A percentile compares a stretch with the other conserved stretches of the same genome.
Evolutionary conservation across 2,113 vertebrate species (phyloP).

Genomic region (Pedetes capensis): DNA sequence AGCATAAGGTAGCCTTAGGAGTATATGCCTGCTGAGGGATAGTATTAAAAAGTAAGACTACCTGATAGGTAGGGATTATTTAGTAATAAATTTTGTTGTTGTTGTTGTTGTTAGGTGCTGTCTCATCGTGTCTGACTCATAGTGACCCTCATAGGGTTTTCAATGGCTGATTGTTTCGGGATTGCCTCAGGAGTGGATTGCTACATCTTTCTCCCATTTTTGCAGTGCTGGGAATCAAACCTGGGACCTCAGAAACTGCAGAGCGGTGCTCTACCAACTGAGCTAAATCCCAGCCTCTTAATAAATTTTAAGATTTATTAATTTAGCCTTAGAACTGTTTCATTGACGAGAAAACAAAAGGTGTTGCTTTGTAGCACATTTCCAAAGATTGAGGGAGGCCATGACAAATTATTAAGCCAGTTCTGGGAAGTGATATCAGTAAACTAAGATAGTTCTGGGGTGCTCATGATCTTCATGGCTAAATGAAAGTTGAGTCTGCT

Average conservation of each 20-base stretch:
- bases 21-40: not conserved
- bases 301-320: not conserved
- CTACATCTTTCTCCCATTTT: too few species aligned
- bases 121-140: too few species aligned
- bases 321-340: constrained; percentile 17
- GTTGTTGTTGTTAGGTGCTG: too few species aligned
- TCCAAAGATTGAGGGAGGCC: not conserved
- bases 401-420: constrained; percentile 10
- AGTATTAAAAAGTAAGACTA: constrained; percentile 17
- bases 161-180: too few species aligned
- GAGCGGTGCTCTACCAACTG: too few species aligned
- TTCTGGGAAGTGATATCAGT: not conserved
- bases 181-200: too few species aligned
- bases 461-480: not conserved
- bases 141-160: too few species aligned
- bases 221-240: too few species aligned
- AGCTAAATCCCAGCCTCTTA: too few species aligned
- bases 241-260: too few species aligned
- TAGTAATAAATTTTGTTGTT: constrained; percentile 47
- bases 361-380: not conserved
- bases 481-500: not conserved
- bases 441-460: not conserved
- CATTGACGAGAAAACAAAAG: constrained; percentile 13
- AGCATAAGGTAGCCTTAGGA: constrained; percentile 39
- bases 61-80: not conserved